These are phyloP conservation scores for Cheirogaleus major DNA, from an alignment of 2,797 vertebrate species.

Conservation along the genomic window DNA sequence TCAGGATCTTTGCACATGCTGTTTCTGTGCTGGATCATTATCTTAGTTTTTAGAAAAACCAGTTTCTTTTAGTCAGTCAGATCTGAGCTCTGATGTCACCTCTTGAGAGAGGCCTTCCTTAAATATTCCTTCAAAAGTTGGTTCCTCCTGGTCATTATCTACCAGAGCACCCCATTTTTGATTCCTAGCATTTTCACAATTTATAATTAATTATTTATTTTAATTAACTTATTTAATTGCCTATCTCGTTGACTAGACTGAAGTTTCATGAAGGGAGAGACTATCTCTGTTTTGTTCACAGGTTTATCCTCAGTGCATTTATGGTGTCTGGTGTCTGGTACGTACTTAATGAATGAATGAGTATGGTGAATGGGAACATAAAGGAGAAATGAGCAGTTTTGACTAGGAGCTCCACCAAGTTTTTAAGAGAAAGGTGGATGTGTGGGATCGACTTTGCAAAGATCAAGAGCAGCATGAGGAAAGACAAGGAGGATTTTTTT, in stretches of 20 bases:
- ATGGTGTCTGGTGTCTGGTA: not conserved
- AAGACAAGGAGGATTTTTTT: constrained; percentile 10
- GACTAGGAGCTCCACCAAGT: not conserved
- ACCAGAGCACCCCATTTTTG: not conserved
- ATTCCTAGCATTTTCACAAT: not conserved
- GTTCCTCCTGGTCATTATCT: constrained; percentile 14
- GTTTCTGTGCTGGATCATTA: not conserved
- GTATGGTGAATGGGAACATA: not conserved
- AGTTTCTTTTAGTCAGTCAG: not conserved
- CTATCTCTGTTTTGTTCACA: not conserved
- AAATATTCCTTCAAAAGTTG: not conserved
- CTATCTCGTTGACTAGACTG: not conserved
- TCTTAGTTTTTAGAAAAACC: not conserved
- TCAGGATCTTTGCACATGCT: not conserved
- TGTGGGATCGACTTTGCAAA: not conserved
- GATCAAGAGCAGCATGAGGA: not conserved
- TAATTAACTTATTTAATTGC: constrained; percentile 18
- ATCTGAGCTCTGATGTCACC: not conserved
- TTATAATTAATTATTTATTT: constrained; percentile 21
- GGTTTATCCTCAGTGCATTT: not conserved
- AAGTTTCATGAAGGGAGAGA: not conserved
- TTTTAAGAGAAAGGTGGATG: constrained; percentile 9
- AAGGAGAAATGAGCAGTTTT: not conserved
- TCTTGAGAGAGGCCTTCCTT: not conserved
- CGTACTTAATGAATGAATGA: not conserved